Base-by-base conservation (phyloP, 2,797 vertebrate species). In the Perdix hodgsoniae region DNA sequence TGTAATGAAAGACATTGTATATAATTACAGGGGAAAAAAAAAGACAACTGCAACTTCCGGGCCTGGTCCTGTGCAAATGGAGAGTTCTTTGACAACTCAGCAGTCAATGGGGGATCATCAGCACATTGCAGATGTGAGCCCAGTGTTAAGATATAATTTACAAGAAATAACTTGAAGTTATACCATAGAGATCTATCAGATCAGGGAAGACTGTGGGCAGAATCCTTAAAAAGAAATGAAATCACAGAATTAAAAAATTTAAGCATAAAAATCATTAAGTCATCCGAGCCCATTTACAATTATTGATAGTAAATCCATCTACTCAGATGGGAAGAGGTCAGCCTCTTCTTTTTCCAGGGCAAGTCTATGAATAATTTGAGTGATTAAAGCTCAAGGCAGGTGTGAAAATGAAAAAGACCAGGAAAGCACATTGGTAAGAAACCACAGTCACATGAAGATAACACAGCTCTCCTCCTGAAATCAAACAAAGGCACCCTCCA, bases 361-460 rank as follows among this genome's bases (percentile, higher is more conserved):
- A 96, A 76, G 27, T 59, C 86, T 94, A 91, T 94, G 94, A 96
- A 96, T 95, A 96, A 88, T 85, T 94, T 75, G 45, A 69, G 52
- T 39, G 49, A 97, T 96, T 94, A 95, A 94, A 96, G 65, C 80
- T 96, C 91, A 74, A 94, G 95, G 91, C 89, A 95, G 80, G 93
- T 95, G 79, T 90, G 91, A 94, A 96, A 94, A 80, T 47, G 69
- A 78, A 83, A 76, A 77, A 44, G 71, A 76, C 22, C 47, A 44
- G n/a, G 17, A 88, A 95, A 63, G 67, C 61, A 89, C 29, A 85
- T 11, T 44, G 76, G 75, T 92, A 90, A 94, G 78, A 94, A 90
- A 87, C 37, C 49, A 82, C 42, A 21, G 7, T 88, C 27, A 37
- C 69, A 64, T 59, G 50, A 69, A 78, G 26, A 57, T 18, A 74